These are phyloP conservation scores for Tetragonisca angustula DNA, from an alignment of 2,888 invertebrate genomes.

Conservation along the genomic window DNA sequence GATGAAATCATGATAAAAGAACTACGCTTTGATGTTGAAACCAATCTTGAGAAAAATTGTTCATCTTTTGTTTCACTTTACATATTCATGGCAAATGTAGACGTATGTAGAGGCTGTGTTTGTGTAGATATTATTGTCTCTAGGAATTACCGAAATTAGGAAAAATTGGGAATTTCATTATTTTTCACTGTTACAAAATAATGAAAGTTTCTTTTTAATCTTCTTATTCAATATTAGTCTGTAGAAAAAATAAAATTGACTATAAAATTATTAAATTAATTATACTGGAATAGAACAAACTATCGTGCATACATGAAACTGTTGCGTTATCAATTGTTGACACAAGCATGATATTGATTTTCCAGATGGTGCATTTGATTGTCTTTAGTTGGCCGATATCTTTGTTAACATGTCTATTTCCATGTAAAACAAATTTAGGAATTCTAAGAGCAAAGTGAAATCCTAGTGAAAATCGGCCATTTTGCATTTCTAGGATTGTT, in stretches of 20 bases:
- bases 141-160: not conserved
- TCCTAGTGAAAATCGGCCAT: not conserved
- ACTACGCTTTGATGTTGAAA: not conserved
- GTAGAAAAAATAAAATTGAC: too few relatives aligned
- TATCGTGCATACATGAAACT: not conserved
- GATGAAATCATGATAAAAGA: not conserved
- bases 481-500: not conserved
- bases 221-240: not conserved
- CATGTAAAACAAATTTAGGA: not conserved
- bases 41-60: not conserved
- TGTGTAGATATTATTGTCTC: constrained; percentile 18
- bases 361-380: constrained; percentile 1
- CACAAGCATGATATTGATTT: constrained; percentile 25
- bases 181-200: not conserved
- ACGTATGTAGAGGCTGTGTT: not conserved
- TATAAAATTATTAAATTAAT: too few relatives aligned
- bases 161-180: not conserved
- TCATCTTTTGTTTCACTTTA: constrained; percentile 14
- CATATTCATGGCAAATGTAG: not conserved
- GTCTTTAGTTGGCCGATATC: not conserved
- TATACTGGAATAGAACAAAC: too few relatives aligned
- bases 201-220: not conserved
- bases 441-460: not conserved
- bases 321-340: constrained; percentile 30
- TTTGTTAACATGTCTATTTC: not conserved